These are phyloP conservation scores for Malacoctenus gilli DNA, from an alignment of 2,797 vertebrate genomes.

Conservation along the genomic window DNA sequence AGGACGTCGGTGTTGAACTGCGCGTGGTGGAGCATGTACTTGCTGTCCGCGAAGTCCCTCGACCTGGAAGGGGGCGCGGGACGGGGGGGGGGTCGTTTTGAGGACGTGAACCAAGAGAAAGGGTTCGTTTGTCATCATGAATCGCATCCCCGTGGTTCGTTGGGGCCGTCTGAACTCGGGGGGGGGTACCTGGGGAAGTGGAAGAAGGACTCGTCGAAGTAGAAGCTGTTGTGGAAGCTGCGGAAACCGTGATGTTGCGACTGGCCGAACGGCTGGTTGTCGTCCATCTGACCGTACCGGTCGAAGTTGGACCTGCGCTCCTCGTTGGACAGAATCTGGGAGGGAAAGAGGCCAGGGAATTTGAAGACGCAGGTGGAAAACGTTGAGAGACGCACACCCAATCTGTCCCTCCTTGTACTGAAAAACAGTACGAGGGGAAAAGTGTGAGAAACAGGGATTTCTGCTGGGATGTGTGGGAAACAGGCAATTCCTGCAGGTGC, in stretches of 20 bases:
- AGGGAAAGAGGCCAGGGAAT: background rate
- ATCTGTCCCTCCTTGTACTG: too few relatives aligned
- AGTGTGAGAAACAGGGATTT: too few relatives aligned
- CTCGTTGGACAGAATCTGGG: constrained; percentile 90
- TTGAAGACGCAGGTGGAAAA: too few relatives aligned
- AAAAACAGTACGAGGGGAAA: too few relatives aligned
- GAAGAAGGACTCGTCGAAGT: constrained; percentile 96
- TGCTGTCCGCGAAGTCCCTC: constrained; percentile 89
- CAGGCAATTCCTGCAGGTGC: too few relatives aligned
- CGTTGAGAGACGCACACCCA: too few relatives aligned
- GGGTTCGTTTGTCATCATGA: too few relatives aligned
- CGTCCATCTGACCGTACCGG: constrained; percentile 89
- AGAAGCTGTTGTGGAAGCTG: constrained; percentile 92
- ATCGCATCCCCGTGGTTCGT: too few relatives aligned
- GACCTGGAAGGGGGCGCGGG: constrained; percentile 76
- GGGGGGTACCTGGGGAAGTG: constrained; percentile 87
- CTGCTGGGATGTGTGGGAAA: too few relatives aligned
- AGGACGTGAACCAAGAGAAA: too few relatives aligned
- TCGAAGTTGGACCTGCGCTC: constrained; percentile 92
- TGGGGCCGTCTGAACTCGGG: too few relatives aligned
- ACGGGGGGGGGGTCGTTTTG: background rate
- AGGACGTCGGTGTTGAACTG: constrained; percentile 91
- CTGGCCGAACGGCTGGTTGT: constrained; percentile 86
- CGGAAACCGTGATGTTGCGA: constrained; percentile 86
- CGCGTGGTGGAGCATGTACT: constrained; percentile 89